phyloP scores from a whole-genome alignment of 2,113 vertebrate genomes.

The Melanotaenia duboulayi region DNA sequence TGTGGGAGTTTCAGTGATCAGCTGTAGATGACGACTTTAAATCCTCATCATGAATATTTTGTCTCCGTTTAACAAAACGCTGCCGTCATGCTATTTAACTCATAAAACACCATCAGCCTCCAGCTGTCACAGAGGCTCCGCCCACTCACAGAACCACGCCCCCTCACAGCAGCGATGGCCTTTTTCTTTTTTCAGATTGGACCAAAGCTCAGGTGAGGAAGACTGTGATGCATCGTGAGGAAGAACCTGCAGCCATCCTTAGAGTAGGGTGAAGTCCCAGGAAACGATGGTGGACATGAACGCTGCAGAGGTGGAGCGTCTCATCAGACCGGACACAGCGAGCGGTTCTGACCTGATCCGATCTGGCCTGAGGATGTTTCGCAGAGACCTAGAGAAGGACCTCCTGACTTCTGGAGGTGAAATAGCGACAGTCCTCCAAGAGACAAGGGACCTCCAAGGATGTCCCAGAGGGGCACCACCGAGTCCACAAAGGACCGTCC shows the following conservation, averaged over 20 bases:
- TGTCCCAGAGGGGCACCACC: no score
- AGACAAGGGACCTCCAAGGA: no score
- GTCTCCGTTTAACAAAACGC: background rate
- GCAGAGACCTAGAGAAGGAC: background rate
- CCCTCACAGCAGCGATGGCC: no score
- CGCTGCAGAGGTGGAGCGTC: conserved; percentile 39
- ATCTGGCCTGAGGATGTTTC: conserved; percentile 38
- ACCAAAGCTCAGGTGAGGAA: no score
- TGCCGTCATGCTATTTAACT: background rate
- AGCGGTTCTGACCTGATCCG: conserved; percentile 64
- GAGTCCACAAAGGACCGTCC: no score
- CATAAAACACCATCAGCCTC: background rate
- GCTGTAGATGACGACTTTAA: no score
- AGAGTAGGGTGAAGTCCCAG: no score
- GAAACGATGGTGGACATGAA: no score
- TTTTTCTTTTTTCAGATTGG: no score
- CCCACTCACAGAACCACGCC: background rate
- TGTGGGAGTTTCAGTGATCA: conserved; percentile 15
- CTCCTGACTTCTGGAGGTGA: conserved; percentile 33
- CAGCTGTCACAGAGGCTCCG: conserved; percentile 5
- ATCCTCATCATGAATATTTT: background rate
- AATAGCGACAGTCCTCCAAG: background rate
- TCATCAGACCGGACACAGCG: conserved; percentile 28
- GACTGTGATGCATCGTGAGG: no score
- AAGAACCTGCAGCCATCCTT: no score